Evolutionary conservation across 2,888 invertebrate species (phyloP), one percentile per base, ranked within the genome.

Genomic region (Drosophila rellima): DNA sequence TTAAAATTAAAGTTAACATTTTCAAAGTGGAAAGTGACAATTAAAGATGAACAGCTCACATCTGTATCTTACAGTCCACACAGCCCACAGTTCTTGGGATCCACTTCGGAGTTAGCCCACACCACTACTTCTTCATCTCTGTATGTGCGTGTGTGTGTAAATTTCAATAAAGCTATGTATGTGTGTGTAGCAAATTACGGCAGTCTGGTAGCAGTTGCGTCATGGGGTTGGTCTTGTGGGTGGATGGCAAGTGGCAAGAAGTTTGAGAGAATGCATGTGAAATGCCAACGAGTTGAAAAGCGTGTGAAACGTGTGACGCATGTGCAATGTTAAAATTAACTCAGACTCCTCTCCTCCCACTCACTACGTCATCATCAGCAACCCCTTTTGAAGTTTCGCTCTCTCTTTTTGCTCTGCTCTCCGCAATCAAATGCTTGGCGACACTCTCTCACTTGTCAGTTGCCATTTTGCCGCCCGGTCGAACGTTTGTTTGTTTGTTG

Each of bases 401-500:
- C 63, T 63, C 51, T 54, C 63, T 63, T 48, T 54, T 26, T 42
- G 23, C 60, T 61, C 37, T 23, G 3, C 50, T 61, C 69, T 47
- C 39, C 40, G 55, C 47, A 52, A 48, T 13, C n/a, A 23, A 18
- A 37, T 40, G 33, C 37, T 63, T 71, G 56, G 47, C 37, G 61
- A 57, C 59, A 56, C 54, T 55, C 71, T 52, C 35, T 64, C 62
- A 29, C 40, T 44, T 68, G 72, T 73, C 80, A 91, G 92, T 91
- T 90, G 85, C 82, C 82, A 88, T 81, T 90, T 91, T 85, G 83
- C 88, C 89, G 88, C 90, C 85, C 85, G 80, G 85, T 82, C 68
- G 79, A 68, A 68, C 63, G 89, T 88, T 84, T 82, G 90, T 87
- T 85, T 86, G 87, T 90, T 88, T 91, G 66, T 79, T 76, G 73